Conservation (phyloP, 2,888 invertebrate species). For the Heliconius sara region DNA sequence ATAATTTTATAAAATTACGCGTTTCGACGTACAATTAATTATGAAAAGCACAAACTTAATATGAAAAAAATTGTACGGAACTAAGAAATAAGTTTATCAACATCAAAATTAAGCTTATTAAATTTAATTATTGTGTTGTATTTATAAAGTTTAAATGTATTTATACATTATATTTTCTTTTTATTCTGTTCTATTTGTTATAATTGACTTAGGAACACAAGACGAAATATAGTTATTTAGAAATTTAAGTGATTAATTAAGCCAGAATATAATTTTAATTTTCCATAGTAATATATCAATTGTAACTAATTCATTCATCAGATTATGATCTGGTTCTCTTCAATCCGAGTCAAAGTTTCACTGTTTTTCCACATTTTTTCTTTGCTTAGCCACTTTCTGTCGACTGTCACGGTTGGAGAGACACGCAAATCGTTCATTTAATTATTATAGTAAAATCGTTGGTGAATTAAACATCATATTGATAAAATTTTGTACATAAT, state of each 20-base stretch:
- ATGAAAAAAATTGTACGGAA: slow-evolving; percentile 1
- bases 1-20: slow-evolving; percentile 4
- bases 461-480: slow-evolving; percentile 38
- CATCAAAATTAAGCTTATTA: slow-evolving; percentile 7
- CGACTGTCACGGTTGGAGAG: slow-evolving; percentile 54
- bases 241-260: slow-evolving; percentile 14
- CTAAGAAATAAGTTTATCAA: background rate
- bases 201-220: background rate
- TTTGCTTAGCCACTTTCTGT: slow-evolving; percentile 44
- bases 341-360: slow-evolving; percentile 52
- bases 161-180: slow-evolving; percentile 6
- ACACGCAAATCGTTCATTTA: slow-evolving; percentile 66
- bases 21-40: slow-evolving; percentile 1
- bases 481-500: slow-evolving; percentile 15
- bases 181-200: slow-evolving; percentile 13
- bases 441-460: slow-evolving; percentile 61
- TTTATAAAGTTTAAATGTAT: background rate
- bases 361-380: slow-evolving; percentile 59
- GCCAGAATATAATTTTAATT: background rate
- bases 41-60: background rate
- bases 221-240: background rate
- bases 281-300: slow-evolving; percentile 22
- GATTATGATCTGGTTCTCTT: slow-evolving; percentile 54
- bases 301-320: slow-evolving; percentile 30
- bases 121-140: slow-evolving; percentile 15